Conservation (phyloP, 2,888 invertebrate species). For the Ceratothoa steindachneri region DNA sequence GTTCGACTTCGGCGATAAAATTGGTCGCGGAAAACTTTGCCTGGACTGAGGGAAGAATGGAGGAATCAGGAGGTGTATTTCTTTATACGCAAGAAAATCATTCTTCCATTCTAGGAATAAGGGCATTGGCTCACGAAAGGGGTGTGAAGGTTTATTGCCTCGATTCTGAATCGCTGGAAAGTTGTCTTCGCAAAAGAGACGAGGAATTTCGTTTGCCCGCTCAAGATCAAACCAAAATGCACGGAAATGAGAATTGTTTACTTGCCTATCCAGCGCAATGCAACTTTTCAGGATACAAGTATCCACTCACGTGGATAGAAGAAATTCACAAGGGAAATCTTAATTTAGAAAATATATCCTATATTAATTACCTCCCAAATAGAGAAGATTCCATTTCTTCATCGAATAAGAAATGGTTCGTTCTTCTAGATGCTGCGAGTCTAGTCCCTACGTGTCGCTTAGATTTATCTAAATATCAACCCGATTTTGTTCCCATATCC, state of each 20-base stretch:
- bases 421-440: conserved; percentile 80
- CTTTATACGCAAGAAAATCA: conserved; percentile 85
- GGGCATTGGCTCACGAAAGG: conserved; percentile 62
- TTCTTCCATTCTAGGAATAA: conserved; percentile 89
- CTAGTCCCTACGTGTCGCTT: conserved; percentile 72
- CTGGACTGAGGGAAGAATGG: conserved; percentile 26
- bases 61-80: conserved; percentile 61
- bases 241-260: conserved; percentile 55
- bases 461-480: conserved; percentile 66
- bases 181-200: not conserved
- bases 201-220: conserved; percentile 36
- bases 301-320: conserved; percentile 70
- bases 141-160: conserved; percentile 39
- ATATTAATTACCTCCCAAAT: no score
- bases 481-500: conserved; percentile 86
- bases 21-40: conserved; percentile 75
- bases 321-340: conserved; percentile 61
- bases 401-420: conserved; percentile 68
- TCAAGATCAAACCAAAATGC: conserved; percentile 54
- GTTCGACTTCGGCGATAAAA: conserved; percentile 83
- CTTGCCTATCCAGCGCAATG: conserved; percentile 87
- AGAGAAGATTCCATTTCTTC: no score
- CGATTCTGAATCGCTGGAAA: not conserved
- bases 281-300: conserved; percentile 90
- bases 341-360: conserved; percentile 9